Base-by-base conservation (phyloP, 64 coral and sea anemone species). In the Montipora efflorescens region DNA sequence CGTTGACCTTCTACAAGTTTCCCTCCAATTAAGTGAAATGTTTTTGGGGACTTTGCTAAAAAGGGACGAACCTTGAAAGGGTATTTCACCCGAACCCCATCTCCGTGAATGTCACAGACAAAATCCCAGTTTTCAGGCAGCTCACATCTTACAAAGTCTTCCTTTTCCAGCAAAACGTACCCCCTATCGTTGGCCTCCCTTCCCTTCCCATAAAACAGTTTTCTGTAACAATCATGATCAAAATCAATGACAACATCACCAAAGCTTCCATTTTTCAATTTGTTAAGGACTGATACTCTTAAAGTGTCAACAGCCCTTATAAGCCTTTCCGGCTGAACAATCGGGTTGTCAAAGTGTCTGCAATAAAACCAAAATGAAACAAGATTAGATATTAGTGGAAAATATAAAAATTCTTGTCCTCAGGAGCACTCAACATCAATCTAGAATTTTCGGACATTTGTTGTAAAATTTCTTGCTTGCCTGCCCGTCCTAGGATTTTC, bases 161-260 rank as follows among this genome's bases (percentile, higher is more conserved):
- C 47, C 15, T 51, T 80, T 10, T 82, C 78, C 50, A 81, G 45
- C 22, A 91, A 91, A 28, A 80, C 15, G 47, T 91, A 82, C 45
- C 47, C 67, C 52, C 28, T 47, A 55, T 91, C 77, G 11, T 44
- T 91, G 68, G 89, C 79, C 47, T 91, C 52, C 18, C 15, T 91
- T 15, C 89, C 89, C 78, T 91, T 91, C 19, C 88, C 88, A 91
- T 48, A 11, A 91, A 91, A 91, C 55, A 68, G 43, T 19, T 80
- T 80, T 43, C 89, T 20, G 81, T 69, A 91, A 44, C 77, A 81
- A 66, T 91, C 89, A 91, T 91, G 89, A 22, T 82, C 62, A 80
- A 91, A 91, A 11, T 91, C 89, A 28, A 91, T 67, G 5, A 86
- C 67, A 9, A 86, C 14, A 11, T 86, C 67, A 66, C 55, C 45